Evolutionary conservation across 2,888 invertebrate genomes (phyloP).

Genomic region (Himalopsyche tibetana): DNA sequence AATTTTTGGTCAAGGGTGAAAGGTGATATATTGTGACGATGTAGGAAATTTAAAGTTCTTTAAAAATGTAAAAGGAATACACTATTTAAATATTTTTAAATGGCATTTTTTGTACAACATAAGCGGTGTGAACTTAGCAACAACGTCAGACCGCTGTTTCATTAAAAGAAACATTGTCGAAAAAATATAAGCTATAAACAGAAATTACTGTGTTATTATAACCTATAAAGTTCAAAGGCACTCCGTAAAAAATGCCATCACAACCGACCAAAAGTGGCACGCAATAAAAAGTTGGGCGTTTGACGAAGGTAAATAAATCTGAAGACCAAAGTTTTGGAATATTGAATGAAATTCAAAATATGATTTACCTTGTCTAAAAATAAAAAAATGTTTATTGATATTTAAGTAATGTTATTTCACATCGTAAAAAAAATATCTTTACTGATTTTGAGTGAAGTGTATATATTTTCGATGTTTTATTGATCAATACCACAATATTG

Average conservation of each 20-base stretch:
- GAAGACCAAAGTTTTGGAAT: slow-evolving; percentile 6
- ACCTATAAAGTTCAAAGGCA: slow-evolving; percentile 43
- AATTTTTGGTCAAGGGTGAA: too few relatives aligned
- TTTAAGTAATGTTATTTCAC: too few relatives aligned
- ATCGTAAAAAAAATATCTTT: too few relatives aligned
- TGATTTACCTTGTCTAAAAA: neutral
- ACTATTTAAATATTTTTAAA: neutral
- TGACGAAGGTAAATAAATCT: neutral
- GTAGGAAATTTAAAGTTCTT: neutral
- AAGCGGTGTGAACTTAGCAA: slow-evolving; percentile 21
- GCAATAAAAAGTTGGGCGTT: slow-evolving; percentile 43
- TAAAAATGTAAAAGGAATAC: neutral
- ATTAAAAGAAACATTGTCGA: slow-evolving; percentile 32
- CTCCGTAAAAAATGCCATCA: slow-evolving; percentile 42
- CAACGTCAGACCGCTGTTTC: slow-evolving; percentile 3
- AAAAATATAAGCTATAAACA: slow-evolving; percentile 36
- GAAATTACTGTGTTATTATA: slow-evolving; percentile 38
- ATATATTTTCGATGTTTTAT: too few relatives aligned
- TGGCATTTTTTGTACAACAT: neutral
- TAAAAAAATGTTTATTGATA: too few relatives aligned
- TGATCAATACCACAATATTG: too few relatives aligned
- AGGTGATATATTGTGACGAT: too few relatives aligned
- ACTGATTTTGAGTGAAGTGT: too few relatives aligned
- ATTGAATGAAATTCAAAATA: neutral
- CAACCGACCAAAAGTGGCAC: slow-evolving; percentile 27